Evolutionary conservation across 2,888 invertebrate genomes (phyloP).

Genomic region (Noctua janthina): DNA sequence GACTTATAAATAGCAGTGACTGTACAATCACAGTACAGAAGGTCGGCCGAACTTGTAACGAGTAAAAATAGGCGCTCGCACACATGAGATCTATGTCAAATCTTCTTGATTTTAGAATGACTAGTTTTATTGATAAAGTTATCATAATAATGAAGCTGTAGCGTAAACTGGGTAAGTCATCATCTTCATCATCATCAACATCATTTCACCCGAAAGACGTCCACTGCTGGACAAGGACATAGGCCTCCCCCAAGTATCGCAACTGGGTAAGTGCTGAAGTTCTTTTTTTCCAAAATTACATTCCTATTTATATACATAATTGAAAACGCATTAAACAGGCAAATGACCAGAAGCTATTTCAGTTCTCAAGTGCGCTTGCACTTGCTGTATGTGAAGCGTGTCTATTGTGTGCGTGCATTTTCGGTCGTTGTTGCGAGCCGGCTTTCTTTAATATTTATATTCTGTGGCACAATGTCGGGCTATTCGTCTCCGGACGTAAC

Average conservation of each 20-base stretch:
- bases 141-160: too few relatives aligned
- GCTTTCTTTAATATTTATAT: constrained; percentile 9
- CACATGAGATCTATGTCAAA: neutral
- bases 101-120: neutral
- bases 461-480: constrained; percentile 15
- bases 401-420: neutral
- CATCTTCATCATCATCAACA: too few relatives aligned
- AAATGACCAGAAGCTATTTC: neutral
- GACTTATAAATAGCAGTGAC: constrained; percentile 23
- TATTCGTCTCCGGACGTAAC: constrained; percentile 46
- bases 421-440: neutral
- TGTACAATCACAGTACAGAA: constrained; percentile 8
- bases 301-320: neutral
- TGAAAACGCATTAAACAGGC: neutral
- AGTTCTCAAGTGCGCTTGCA: neutral
- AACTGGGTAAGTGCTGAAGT: too few relatives aligned
- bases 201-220: too few relatives aligned
- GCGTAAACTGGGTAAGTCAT: too few relatives aligned
- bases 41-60: neutral
- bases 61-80: too few relatives aligned
- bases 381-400: neutral
- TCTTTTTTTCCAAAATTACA: neutral
- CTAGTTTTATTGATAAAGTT: neutral
- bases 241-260: too few relatives aligned
- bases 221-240: too few relatives aligned